Evolutionary conservation across 1,140 invertebrate species (phyloP).

Genomic region (Hyposmocoma kahamanoa): DNA sequence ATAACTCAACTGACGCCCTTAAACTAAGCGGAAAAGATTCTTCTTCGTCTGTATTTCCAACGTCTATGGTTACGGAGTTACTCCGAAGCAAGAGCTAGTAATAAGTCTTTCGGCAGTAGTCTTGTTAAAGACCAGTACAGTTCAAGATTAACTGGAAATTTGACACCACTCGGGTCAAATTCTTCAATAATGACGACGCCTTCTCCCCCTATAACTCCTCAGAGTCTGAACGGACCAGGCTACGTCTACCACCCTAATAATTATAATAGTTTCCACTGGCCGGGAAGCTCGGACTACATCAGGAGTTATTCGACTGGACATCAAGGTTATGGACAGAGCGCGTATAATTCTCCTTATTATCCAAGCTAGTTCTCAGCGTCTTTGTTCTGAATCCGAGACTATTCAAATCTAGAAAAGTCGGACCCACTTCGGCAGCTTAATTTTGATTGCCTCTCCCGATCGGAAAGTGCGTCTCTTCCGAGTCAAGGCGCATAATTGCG

Average conservation of each 20-base stretch:
- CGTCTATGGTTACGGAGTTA: slow-evolving; percentile 57
- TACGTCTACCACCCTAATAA: slow-evolving; percentile 72
- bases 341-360: slow-evolving; percentile 74
- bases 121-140: slow-evolving; percentile 64
- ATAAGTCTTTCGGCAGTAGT: slow-evolving; percentile 55
- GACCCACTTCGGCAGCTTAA: too few relatives aligned
- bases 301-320: slow-evolving; percentile 64
- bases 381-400: too few relatives aligned
- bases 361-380: too few relatives aligned
- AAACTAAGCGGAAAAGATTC: slow-evolving; percentile 65
- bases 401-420: too few relatives aligned
- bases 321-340: slow-evolving; percentile 76
- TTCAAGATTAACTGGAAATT: slow-evolving; percentile 70
- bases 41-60: slow-evolving; percentile 46
- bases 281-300: slow-evolving; percentile 67
- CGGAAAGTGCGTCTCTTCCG: too few relatives aligned
- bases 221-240: slow-evolving; percentile 67
- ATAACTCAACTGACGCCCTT: slow-evolving; percentile 47
- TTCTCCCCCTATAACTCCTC: slow-evolving; percentile 77
- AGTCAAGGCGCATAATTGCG: too few relatives aligned
- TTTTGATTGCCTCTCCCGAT: too few relatives aligned
- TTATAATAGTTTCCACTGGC: slow-evolving; percentile 76
- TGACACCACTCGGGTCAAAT: slow-evolving; percentile 78
- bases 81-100: slow-evolving; percentile 62
- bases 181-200: slow-evolving; percentile 79